These are phyloP conservation scores for Acronicta psi DNA, from an alignment of 2,888 invertebrate genomes.

Conservation along the genomic window DNA sequence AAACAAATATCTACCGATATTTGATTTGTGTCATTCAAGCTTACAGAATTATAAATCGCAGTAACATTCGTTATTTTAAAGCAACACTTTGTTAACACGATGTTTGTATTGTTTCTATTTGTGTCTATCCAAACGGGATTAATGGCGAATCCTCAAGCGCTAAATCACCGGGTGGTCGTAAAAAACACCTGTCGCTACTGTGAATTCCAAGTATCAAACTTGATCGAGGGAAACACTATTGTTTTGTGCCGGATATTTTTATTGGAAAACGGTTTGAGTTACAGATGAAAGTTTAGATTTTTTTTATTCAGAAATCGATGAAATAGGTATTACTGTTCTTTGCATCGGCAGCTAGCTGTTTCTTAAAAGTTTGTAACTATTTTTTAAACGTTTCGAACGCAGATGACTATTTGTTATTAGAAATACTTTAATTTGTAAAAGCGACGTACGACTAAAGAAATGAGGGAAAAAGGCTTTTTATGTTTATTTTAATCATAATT, in stretches of 20 bases:
- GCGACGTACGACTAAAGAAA: slow-evolving; percentile 38
- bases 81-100: slow-evolving; percentile 67
- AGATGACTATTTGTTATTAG: slow-evolving; percentile 42
- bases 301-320: slow-evolving; percentile 20
- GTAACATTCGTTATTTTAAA: slow-evolving; percentile 56
- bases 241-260: slow-evolving; percentile 65
- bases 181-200: slow-evolving; percentile 86
- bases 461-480: too few species aligned
- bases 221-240: slow-evolving; percentile 73
- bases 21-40: slow-evolving; percentile 30
- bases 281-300: slow-evolving; percentile 50
- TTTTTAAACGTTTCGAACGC: slow-evolving; percentile 28
- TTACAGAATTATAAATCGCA: slow-evolving; percentile 48
- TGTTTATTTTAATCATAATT: too few species aligned
- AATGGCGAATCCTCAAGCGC: slow-evolving; percentile 82
- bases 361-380: slow-evolving; percentile 20
- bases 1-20: slow-evolving; percentile 2
- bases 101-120: slow-evolving; percentile 80
- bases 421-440: slow-evolving; percentile 32
- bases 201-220: slow-evolving; percentile 78
- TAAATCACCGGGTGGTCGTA: slow-evolving; percentile 85
- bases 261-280: slow-evolving; percentile 52
- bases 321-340: slow-evolving; percentile 19
- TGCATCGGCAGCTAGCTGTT: slow-evolving; percentile 4
- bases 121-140: slow-evolving; percentile 83